Evolutionary conservation across 2,797 vertebrate genomes (phyloP), one percentile per base, ranked within the genome.

Genomic region (Gorsachius magnificus): DNA sequence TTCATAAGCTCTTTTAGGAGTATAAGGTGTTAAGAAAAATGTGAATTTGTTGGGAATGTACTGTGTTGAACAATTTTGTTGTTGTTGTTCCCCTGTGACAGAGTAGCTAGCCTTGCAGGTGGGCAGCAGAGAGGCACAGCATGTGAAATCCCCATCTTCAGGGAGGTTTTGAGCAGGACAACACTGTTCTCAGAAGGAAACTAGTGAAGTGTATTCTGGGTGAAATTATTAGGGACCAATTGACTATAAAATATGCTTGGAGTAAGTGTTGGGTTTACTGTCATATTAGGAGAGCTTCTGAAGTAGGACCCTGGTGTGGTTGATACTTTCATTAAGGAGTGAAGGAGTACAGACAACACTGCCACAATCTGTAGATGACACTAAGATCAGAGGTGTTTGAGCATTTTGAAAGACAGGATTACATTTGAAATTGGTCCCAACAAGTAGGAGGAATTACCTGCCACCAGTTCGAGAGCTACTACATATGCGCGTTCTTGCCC

Each of bases 271-370:
- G 46, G 12, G 2, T 84, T 87, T 57, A 24, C 24, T 85, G 24
- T 63, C 33, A 1, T 19, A 2, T 33, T 25, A 21, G 36, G 41
- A 69, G 46, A 90, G 18, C 9, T 65, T 54, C 26, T 72, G 51
- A 69, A 61, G 58, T 17, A 33, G 46, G 33, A 33, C 22, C n/a
- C 31, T 87, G 53, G 3, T 45, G 28, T 4, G 3, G n/a, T 36
- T 0, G 0, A 18, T 24, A 4, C 21, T 58, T 51, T 35, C 4
- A 1, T 33, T 45, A 9, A 46, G 51, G 43, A 65, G 1, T 36
- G 56, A 43, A n/a, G 20, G 20, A 58, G 13, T 17, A 8, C 21
- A 28, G 70, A 63, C 43, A 8, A 41, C 29, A 1, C 36, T 54
- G 38, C 24, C 24, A 13, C 26, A 9, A 0, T 45, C 28, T 51